phyloP scores from a whole-genome alignment of 1,140 invertebrate genomes.

The Lepidurus packardi region DNA sequence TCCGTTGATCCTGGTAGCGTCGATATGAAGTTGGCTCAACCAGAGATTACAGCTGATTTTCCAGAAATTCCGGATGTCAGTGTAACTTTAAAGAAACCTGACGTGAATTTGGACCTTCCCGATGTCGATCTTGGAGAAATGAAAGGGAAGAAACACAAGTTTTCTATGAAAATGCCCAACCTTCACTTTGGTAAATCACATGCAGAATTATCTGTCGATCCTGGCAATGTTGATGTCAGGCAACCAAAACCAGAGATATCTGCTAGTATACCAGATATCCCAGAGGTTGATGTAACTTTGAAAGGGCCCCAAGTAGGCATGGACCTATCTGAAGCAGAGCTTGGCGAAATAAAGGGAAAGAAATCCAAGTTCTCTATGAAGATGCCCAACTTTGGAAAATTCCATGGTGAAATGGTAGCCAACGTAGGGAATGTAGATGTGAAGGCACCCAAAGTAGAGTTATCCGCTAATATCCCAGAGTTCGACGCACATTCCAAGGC shows the following conservation, averaged over 20 bases:
- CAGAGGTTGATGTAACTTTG: background rate
- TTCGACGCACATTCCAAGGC: background rate
- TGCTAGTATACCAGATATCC: background rate
- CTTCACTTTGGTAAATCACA: background rate
- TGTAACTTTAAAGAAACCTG: background rate
- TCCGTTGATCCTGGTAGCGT: background rate
- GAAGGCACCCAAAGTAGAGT: constrained; percentile 22
- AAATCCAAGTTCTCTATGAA: background rate
- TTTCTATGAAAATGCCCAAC: background rate
- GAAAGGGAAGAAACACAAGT: constrained; percentile 13
- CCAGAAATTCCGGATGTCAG: background rate
- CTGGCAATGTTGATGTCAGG: constrained; percentile 7
- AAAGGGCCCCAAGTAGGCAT: background rate
- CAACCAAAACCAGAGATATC: constrained; percentile 19
- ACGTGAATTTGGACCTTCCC: background rate
- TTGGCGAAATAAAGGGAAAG: background rate
- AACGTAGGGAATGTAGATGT: background rate
- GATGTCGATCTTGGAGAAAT: background rate
- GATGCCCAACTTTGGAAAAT: background rate
- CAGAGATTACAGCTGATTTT: background rate
- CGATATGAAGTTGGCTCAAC: constrained; percentile 5
- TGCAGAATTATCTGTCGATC: background rate
- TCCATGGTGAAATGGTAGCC: background rate
- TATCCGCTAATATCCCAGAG: background rate
- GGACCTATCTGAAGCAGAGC: background rate